Evolutionary conservation across 2,797 vertebrate species (phyloP), one percentile per base, ranked within the genome.

Genomic region (Myotis pilosus): DNA sequence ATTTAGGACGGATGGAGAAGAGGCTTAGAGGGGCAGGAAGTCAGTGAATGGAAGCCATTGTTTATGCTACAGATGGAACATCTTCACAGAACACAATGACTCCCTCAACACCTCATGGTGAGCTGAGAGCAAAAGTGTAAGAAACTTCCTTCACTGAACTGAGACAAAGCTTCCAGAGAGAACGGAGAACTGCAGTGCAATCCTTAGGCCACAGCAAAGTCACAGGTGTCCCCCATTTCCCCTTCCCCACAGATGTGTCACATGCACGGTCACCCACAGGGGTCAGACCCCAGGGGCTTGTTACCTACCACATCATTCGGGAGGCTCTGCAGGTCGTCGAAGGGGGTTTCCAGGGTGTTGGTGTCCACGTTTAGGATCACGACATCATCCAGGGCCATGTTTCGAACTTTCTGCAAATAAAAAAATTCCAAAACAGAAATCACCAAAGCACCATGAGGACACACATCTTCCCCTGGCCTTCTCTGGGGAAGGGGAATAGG

Each of bases 311-410:
- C 99, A 12, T 99, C 99, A 64, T 99, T 99, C 66, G 99, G 99
- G 81, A 99, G 99, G 97, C 98, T 99, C 97, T 99, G 99, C 25
- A 99, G 99, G 98, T 99, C 99, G 90, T 99, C 99, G 92, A 99
- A 99, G 16, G 99, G 99, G 0, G 99, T 99, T 98, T 99, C 99
- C 98, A 99, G 97, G 25, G 99, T 99, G 98, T 99, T 99, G 71
- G 99, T 99, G 98, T 99, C 99, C 69, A 99, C 99, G 1, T 99
- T 99, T 17, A 99, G 98, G 97, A 98, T 97, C 92, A 99, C 98
- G 2, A 98, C 98, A 62, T 99, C 99, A 97, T 99, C 99, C 97
- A 99, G 97, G 97, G 99, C 99, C 99, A 99, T 99, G 92, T 98
- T 98, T 97, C 98, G 98, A 53, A 99, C 99, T 97, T 99, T 99